Conservation (phyloP, 2,797 vertebrate species). For the Chrosomus eos region DNA sequence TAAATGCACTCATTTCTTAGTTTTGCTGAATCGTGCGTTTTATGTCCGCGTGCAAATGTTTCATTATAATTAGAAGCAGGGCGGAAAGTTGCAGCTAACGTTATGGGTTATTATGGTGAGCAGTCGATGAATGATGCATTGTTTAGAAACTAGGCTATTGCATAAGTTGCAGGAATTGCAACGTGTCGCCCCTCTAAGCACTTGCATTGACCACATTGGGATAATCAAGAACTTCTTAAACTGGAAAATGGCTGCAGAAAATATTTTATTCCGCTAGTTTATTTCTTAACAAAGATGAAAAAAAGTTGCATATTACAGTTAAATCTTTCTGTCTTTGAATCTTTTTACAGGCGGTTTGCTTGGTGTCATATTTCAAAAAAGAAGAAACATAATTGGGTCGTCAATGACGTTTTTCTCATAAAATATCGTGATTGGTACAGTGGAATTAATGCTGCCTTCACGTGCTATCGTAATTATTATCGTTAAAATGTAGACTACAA, state of each 20-base stretch:
- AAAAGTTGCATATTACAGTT: not conserved
- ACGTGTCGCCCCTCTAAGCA: not conserved
- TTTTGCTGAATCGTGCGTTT: conserved; percentile 5
- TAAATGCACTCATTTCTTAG: not conserved
- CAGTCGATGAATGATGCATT: not conserved
- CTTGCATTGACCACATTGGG: not conserved
- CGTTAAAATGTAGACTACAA: too few species aligned
- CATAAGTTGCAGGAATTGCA: not conserved
- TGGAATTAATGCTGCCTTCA: not conserved
- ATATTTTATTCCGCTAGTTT: not conserved
- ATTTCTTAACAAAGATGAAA: not conserved
- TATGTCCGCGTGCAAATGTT: not conserved
- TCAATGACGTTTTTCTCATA: not conserved
- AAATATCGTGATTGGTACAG: not conserved
- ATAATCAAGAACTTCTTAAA: not conserved
- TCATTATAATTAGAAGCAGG: not conserved
- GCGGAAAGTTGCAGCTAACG: not conserved
- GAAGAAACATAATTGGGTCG: not conserved
- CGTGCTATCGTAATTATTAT: too few species aligned
- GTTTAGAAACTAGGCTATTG: not conserved
- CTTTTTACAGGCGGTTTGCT: not conserved
- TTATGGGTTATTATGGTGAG: not conserved
- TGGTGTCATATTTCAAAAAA: not conserved
- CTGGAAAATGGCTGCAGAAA: not conserved
- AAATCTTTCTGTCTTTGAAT: not conserved